These are phyloP conservation scores for Andricus grossulariae DNA, from an alignment of 1,140 invertebrate species.

Conservation along the genomic window DNA sequence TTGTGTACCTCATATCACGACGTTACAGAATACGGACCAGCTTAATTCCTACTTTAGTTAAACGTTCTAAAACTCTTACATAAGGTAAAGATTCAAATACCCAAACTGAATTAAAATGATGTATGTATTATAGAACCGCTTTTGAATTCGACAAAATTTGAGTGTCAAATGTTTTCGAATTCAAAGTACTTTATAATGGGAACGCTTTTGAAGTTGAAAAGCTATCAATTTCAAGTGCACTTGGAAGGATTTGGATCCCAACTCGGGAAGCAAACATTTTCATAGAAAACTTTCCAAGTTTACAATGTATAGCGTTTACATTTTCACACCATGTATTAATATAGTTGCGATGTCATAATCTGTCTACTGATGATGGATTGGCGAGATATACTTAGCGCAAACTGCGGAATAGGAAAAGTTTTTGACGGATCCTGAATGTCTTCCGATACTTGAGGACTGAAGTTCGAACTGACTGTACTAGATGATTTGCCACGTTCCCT, in stretches of 20 bases:
- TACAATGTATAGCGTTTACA: constrained; percentile 4
- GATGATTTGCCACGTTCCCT: neutral
- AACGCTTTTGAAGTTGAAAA: constrained; percentile 16
- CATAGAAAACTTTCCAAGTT: constrained; percentile 15
- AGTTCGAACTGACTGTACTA: constrained; percentile 5
- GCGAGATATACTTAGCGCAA: neutral
- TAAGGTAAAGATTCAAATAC: neutral
- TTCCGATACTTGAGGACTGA: constrained; percentile 20
- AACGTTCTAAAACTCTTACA: constrained; percentile 9
- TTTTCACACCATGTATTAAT: constrained; percentile 2
- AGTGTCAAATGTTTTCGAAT: too few species aligned
- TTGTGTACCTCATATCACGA: constrained; percentile 45
- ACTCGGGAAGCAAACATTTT: constrained; percentile 1
- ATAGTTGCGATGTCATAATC: neutral
- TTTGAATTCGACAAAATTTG: too few species aligned
- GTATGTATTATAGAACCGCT: too few species aligned
- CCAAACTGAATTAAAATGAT: neutral
- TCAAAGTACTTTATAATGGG: neutral
- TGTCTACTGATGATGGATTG: neutral
- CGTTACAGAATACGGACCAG: constrained; percentile 17
- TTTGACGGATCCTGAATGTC: neutral
- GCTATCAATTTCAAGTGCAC: constrained; percentile 1
- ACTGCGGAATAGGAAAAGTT: neutral
- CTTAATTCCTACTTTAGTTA: constrained; percentile 9
- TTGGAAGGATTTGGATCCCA: neutral